Percentiles rank a stretch among this genome's conserved stretches.
phyloP scores from a whole-genome alignment of 2,113 vertebrate species.

The Pontoporia blainvillei region DNA sequence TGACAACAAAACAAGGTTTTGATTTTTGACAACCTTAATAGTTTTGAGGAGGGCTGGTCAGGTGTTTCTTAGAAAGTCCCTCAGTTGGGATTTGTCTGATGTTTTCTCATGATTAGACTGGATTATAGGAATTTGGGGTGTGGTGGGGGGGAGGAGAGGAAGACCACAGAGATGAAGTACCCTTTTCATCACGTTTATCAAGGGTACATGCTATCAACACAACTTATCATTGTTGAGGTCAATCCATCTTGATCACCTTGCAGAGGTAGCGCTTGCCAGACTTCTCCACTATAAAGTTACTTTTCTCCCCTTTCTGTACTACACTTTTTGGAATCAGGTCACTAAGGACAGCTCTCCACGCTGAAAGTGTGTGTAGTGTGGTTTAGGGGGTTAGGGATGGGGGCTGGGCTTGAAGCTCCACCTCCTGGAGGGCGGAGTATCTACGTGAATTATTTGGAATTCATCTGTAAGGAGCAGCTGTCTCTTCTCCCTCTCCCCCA shows the following conservation, averaged over 20 bases:
- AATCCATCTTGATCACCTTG: not conserved
- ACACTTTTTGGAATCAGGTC: not conserved
- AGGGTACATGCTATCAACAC: not conserved
- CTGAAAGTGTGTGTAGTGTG: not conserved
- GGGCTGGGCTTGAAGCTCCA: not conserved
- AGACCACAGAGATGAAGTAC: not conserved
- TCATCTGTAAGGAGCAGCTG: not conserved
- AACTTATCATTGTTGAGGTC: not conserved
- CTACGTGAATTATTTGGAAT: not conserved
- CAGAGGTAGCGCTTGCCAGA: not conserved
- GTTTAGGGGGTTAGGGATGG: fast-evolving
- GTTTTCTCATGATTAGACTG: not conserved
- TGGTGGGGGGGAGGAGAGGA: not conserved
- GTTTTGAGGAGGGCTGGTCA: not conserved
- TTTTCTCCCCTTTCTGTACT: not conserved
- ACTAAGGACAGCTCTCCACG: not conserved
- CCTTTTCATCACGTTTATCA: not conserved
- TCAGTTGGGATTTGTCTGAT: not conserved
- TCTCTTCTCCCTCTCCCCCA: not conserved
- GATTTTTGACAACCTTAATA: not conserved
- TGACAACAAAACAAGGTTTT: too few species aligned
- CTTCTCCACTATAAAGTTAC: not conserved
- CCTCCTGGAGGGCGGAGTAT: not conserved
- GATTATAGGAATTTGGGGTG: not conserved
- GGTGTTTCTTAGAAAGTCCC: not conserved